Evolutionary conservation across 2,888 invertebrate species (phyloP), one percentile per base, ranked within the genome.

Genomic region (Bibio marci): DNA sequence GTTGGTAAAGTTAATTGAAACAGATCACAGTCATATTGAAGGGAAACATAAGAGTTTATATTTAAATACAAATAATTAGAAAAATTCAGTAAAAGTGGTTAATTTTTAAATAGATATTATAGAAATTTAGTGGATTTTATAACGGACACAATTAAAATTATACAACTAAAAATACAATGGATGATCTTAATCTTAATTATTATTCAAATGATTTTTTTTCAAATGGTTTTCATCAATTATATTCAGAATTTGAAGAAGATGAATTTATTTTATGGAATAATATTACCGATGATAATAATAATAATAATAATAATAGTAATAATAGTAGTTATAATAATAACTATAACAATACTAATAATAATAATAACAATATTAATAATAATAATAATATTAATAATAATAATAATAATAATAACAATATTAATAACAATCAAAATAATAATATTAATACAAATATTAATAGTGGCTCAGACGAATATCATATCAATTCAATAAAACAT

Each of bases 221-320:
- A 38, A 62, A 58, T 42, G 62, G 56, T 36, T 59, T 61, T 42
- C 62, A 61, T 44, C 58, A 61, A 47, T 50, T 61, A 35, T 59
- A 57, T 47, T 53, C 50, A 40, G 59, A 60, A 30, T 15, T 25
- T 41, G 52, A 55, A 19, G 43, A 44, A 8, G 44, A 43, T 39
- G 43, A 44, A 15, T 41, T 45, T n/a, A 30, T 26, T 8, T 26
- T 38, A 10, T 46, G 45, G 44, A 39, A 44, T 19, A n/a, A n/a
- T n/a, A n/a, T n/a, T n/a, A n/a, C n/a, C n/a, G n/a, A n/a, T n/a
- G 12, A 35, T 35, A 13, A 33, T 28, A n/a, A 17, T 11, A n/a
- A 17, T 7, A 19, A 8, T 17, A 18, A 10, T 3, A n/a, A 19
- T 11, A 12, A n/a, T 10, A 18, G 33, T 33, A 18, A 33, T 3